Evolutionary conservation across 1,140 invertebrate genomes (phyloP).

Genomic region (Chelonus insularis): DNA sequence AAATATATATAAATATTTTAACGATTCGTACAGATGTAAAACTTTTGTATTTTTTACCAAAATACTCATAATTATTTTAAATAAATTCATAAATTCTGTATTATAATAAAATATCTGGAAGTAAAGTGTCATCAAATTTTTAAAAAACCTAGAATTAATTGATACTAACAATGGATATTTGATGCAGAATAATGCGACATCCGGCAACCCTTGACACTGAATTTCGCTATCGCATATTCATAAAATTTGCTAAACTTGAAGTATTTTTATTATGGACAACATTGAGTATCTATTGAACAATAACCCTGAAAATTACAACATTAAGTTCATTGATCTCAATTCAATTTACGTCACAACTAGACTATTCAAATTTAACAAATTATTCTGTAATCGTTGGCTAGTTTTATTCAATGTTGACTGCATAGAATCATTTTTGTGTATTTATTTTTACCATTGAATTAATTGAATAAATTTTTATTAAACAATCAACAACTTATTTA

Average conservation of each 20-base stretch:
- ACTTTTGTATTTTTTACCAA: slow-evolving; percentile 37
- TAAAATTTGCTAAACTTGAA: slow-evolving; percentile 46
- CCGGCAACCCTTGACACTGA: slow-evolving; percentile 53
- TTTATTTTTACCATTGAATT: too few species aligned
- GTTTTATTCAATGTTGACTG: too few species aligned
- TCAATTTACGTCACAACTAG: not conserved
- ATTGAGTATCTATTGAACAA: slow-evolving; percentile 27
- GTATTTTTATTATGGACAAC: not conserved
- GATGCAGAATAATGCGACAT: slow-evolving; percentile 52
- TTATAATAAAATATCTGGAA: not conserved
- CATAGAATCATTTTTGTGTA: too few species aligned
- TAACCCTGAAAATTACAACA: slow-evolving; percentile 4
- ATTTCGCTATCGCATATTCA: slow-evolving; percentile 44
- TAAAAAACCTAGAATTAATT: slow-evolving; percentile 7
- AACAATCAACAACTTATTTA: too few species aligned
- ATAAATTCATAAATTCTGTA: too few species aligned
- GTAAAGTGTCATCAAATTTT: not conserved
- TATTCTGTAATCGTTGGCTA: too few species aligned
- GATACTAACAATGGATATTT: slow-evolving; percentile 36
- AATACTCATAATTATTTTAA: too few species aligned
- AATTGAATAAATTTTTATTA: too few species aligned
- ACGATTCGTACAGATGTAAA: slow-evolving; percentile 27
- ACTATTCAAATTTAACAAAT: not conserved
- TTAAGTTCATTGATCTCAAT: slow-evolving; percentile 34
- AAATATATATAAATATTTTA: slow-evolving; percentile 38